phyloP scores from a whole-genome alignment of 2,888 invertebrate genomes.

The Hypena proboscidalis region DNA sequence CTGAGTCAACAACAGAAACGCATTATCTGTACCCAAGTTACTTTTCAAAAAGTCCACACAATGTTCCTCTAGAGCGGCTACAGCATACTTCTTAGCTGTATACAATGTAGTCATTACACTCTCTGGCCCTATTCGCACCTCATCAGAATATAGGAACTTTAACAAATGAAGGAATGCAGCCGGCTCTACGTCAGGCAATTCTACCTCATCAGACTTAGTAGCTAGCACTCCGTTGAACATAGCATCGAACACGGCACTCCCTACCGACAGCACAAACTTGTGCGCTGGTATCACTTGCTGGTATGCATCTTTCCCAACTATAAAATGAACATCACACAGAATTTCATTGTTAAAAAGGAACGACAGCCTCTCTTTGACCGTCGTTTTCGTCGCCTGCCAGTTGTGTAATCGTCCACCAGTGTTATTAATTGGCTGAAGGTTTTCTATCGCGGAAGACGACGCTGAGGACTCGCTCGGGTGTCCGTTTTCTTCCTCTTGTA shows the following conservation, averaged over 20 bases:
- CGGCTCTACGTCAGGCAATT: constrained; percentile 93
- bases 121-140: constrained; percentile 93
- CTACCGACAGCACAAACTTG: constrained; percentile 91
- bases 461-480: constrained; percentile 62
- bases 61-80: constrained; percentile 92
- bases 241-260: constrained; percentile 94
- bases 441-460: constrained; percentile 69
- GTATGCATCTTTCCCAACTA: constrained; percentile 89
- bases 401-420: constrained; percentile 83
- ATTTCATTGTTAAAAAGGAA: constrained; percentile 84
- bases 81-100: constrained; percentile 94
- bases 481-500: constrained; percentile 67
- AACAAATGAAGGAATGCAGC: constrained; percentile 91
- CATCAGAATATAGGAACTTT: constrained; percentile 91
- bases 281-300: constrained; percentile 91
- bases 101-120: constrained; percentile 95
- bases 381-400: constrained; percentile 91
- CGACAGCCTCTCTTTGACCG: constrained; percentile 90
- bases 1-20: constrained; percentile 91
- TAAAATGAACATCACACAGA: constrained; percentile 89
- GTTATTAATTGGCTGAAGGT: constrained; percentile 72
- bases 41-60: constrained; percentile 92
- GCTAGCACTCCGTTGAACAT: constrained; percentile 93
- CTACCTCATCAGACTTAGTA: constrained; percentile 89
- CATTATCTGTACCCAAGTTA: constrained; percentile 92